These are phyloP conservation scores for Lasioglossum figueresi DNA, from an alignment of 2,888 invertebrate species.

Conservation along the genomic window DNA sequence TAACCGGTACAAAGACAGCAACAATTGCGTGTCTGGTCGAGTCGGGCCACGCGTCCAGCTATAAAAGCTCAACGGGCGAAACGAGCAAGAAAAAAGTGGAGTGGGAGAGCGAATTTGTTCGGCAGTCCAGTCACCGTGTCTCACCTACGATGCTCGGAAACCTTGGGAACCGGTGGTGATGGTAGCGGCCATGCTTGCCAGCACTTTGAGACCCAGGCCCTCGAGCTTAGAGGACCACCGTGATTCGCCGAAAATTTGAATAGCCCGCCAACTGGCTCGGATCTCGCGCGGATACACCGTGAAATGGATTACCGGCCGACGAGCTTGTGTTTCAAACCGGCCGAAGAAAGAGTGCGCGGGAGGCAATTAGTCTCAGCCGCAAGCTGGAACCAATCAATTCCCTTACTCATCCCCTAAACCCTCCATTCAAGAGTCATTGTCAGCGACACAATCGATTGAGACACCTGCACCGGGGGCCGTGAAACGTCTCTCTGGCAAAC, in stretches of 20 bases:
- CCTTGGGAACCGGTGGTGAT: neutral
- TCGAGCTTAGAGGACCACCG: slow-evolving; percentile 41
- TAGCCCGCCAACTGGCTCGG: slow-evolving; percentile 27
- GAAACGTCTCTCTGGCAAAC: neutral
- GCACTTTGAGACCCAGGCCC: neutral
- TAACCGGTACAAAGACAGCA: slow-evolving; percentile 52
- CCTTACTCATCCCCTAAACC: neutral
- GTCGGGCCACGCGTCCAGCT: neutral
- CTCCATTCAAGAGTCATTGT: neutral
- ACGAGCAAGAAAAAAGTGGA: slow-evolving; percentile 29
- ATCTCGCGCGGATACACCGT: slow-evolving; percentile 22
- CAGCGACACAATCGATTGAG: slow-evolving; percentile 4
- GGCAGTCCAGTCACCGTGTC: slow-evolving; percentile 42
- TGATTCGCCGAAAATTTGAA: slow-evolving; percentile 56
- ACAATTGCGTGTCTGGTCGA: slow-evolving; percentile 39
- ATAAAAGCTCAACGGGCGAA: slow-evolving; percentile 17
- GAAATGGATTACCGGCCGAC: slow-evolving; percentile 40
- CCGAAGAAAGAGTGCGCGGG: neutral
- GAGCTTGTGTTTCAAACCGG: slow-evolving; percentile 3
- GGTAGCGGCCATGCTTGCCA: neutral
- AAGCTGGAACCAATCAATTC: neutral
- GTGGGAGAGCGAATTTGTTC: slow-evolving; percentile 33
- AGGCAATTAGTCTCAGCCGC: neutral
- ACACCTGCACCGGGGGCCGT: neutral
- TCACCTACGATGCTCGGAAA: slow-evolving; percentile 24